Percentiles rank a stretch among this genome's conserved stretches.
Evolutionary conservation across 2,113 vertebrate genomes (phyloP).

Genomic region (Myrmecobius fasciatus): DNA sequence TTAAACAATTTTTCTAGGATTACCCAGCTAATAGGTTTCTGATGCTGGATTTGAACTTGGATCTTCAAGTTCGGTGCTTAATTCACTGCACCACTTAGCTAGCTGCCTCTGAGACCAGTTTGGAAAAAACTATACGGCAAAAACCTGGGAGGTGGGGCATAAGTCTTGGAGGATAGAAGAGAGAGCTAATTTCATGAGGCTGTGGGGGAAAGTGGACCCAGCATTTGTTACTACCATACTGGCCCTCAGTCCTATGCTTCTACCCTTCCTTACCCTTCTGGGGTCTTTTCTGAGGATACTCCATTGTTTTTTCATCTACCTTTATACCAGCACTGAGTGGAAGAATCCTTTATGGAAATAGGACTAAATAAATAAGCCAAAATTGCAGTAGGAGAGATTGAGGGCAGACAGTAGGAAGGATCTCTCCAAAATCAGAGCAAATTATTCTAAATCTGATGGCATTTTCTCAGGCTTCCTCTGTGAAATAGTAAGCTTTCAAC

Average conservation of each 20-base stretch:
- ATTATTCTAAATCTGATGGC: neutral
- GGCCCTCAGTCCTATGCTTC: neutral
- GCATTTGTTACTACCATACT: neutral
- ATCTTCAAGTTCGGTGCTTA: neutral
- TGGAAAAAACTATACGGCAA: neutral
- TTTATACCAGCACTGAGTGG: neutral
- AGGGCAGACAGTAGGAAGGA: slow-evolving; percentile 14
- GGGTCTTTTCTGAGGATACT: neutral
- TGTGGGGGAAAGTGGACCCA: neutral
- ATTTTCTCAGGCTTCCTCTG: neutral
- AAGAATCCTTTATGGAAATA: slow-evolving; percentile 15
- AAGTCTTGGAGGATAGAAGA: neutral
- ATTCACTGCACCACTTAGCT: neutral
- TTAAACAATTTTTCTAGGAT: neutral
- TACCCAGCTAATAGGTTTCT: neutral
- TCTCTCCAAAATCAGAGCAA: neutral
- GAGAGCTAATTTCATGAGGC: neutral
- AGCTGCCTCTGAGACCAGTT: neutral
- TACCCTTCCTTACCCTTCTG: neutral
- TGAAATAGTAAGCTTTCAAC: neutral
- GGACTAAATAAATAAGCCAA: neutral
- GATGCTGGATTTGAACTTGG: neutral
- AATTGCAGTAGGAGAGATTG: neutral
- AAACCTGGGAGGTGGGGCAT: neutral
- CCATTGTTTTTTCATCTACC: neutral